Conservation (phyloP, 2,888 invertebrate species). For the Poecilus cupreus region DNA sequence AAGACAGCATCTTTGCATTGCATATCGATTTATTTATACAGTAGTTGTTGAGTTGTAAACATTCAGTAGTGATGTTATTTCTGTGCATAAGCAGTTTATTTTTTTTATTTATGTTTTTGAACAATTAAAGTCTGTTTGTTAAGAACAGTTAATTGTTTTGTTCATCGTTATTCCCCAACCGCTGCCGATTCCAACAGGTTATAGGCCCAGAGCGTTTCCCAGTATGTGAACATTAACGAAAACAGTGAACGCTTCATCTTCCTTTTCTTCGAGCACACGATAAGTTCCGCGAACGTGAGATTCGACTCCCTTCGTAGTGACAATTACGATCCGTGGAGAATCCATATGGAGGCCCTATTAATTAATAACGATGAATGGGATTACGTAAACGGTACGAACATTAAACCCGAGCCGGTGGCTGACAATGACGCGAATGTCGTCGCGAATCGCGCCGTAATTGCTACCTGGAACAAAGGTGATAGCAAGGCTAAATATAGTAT, state of each 20-base stretch:
- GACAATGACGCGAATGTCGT: not conserved
- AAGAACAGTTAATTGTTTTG: too few species aligned
- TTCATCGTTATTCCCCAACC: too few species aligned
- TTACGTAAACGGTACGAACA: not conserved
- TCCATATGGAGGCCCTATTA: slow-evolving; percentile 33
- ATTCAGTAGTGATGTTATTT: too few species aligned
- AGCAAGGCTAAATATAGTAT: not conserved
- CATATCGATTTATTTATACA: too few species aligned
- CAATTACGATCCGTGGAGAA: slow-evolving; percentile 33
- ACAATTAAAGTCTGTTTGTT: too few species aligned
- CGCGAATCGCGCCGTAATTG: not conserved
- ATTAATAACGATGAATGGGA: slow-evolving; percentile 21
- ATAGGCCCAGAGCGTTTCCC: slow-evolving; percentile 14
- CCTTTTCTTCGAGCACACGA: not conserved
- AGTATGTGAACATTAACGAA: slow-evolving; percentile 14
- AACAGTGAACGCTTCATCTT: too few species aligned
- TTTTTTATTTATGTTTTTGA: too few species aligned
- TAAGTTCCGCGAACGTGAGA: not conserved
- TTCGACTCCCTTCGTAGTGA: not conserved
- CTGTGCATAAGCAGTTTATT: too few species aligned
- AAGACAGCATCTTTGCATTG: too few species aligned
- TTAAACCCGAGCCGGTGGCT: not conserved
- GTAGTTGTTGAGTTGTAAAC: too few species aligned
- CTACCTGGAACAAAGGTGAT: not conserved
- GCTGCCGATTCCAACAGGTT: slow-evolving; percentile 48